Evolutionary conservation across 2,888 invertebrate species (phyloP), one percentile per base, ranked within the genome.

Genomic region (Zhuqinia jingwanae): DNA sequence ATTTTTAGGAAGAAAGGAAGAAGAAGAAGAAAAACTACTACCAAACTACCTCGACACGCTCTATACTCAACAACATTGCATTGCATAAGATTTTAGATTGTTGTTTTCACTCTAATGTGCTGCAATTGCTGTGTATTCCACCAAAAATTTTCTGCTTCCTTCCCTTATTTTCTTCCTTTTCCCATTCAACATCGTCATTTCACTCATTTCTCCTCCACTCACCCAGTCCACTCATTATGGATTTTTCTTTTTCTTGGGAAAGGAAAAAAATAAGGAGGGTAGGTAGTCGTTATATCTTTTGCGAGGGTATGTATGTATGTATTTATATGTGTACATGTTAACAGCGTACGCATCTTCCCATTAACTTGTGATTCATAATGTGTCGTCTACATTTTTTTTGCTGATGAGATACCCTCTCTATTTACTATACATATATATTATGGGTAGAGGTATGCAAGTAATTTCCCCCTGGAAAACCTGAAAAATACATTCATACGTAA

Each of bases 311-410:
- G n/a, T n/a, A n/a, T n/a, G n/a, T n/a, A n/a, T n/a, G n/a, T n/a
- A n/a, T n/a, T n/a, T n/a, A n/a, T n/a, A n/a, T 27, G 13, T 25
- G 22, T 45, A 15, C 25, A 73, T 10, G 11, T 25, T 20, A n/a
- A 27, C 56, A 3, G 68, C 30, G 17, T 56, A 53, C 63, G 82
- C 60, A 82, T 75, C 75, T 83, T 80, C 53, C 56, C 84, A 84
- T 84, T 84, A 76, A 84, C 84, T 84, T 84, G 84, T 77, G 84
- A 84, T 84, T 84, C 84, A 76, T 68, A 84, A 68, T 84, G 84
- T 77, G 73, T 81, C 73, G 58, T 47, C 53, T 68, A 17, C 65
- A n/a, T n/a, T n/a, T n/a, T n/a, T 47, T 58, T 20, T 27, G 27
- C 17, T 25, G 17, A 47, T n/a, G 47, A n/a, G 47, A 25, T 25